A percentile compares a stretch with the other conserved stretches of the same genome.
Evolutionary conservation across 2,113 vertebrate genomes (phyloP).

Genomic region (Campylomormyrus numenius): DNA sequence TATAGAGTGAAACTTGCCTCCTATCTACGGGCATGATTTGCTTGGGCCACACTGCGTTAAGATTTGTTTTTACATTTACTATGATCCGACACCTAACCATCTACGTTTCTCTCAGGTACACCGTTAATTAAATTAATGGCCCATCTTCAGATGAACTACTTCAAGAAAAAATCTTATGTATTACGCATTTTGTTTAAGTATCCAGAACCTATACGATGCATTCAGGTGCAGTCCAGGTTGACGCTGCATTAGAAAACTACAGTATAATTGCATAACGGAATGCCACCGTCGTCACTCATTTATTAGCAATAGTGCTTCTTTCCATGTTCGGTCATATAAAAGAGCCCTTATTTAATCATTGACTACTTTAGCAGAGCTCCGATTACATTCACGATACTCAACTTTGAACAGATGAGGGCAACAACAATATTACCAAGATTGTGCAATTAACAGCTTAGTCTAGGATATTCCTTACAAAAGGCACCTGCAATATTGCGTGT

Average conservation of each 20-base stretch:
- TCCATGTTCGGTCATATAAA: background rate
- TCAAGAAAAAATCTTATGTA: background rate
- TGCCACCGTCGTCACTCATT: background rate
- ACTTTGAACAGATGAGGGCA: constrained; percentile 11
- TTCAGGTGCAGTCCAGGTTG: background rate
- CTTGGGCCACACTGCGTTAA: background rate
- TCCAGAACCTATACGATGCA: background rate
- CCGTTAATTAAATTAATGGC: background rate
- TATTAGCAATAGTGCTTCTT: background rate
- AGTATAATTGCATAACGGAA: constrained; percentile 16
- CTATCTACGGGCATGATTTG: constrained; percentile 20
- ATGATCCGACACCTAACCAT: background rate
- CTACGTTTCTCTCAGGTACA: background rate
- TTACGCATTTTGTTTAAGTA: background rate
- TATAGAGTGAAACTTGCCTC: constrained; percentile 26
- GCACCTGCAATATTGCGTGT: background rate
- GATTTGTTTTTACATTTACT: background rate
- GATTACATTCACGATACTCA: background rate
- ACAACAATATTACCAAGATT: constrained; percentile 1
- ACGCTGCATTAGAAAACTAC: background rate
- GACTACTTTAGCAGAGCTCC: constrained; percentile 10
- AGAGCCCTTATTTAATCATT: constrained; percentile 14
- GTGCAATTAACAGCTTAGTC: background rate
- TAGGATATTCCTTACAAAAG: background rate
- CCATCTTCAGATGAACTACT: background rate